A percentile compares a stretch with the other conserved stretches of the same genome.
Evolutionary conservation across 2,797 vertebrate species (phyloP).

Genomic region (Liparis tanakae): DNA sequence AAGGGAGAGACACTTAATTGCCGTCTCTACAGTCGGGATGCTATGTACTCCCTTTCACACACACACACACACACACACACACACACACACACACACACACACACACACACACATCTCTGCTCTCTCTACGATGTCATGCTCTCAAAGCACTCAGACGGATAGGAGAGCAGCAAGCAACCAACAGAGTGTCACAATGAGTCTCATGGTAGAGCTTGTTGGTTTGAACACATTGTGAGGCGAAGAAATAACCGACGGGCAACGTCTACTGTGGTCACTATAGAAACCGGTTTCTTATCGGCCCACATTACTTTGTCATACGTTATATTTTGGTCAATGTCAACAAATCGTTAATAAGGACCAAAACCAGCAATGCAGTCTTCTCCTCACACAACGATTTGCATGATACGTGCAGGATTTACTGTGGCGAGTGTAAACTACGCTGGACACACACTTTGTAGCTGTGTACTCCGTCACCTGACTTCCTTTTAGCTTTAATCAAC

Average conservation of each 20-base stretch:
- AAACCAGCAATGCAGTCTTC: not conserved
- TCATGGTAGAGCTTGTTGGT: conserved; percentile 51
- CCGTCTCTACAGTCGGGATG: conserved; percentile 74
- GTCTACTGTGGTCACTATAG: conserved; percentile 18
- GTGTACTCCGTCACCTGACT: too few relatives aligned
- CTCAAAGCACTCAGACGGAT: conserved; percentile 77
- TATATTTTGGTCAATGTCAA: not conserved
- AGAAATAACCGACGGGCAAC: conserved; percentile 27
- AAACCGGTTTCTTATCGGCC: conserved; percentile 2
- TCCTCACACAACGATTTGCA: not conserved
- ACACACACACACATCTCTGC: conserved; percentile 43
- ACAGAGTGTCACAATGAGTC: conserved; percentile 66
- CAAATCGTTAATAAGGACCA: not conserved
- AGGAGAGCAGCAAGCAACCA: conserved; percentile 67
- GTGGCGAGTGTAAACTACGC: too few relatives aligned
- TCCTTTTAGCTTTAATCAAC: not conserved
- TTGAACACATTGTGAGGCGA: conserved; percentile 10
- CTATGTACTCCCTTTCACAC: conserved; percentile 63
- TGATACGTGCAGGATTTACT: too few relatives aligned
- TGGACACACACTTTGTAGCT: too few relatives aligned
- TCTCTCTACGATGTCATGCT: conserved; percentile 65
- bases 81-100: conserved; percentile 31
- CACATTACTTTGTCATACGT: not conserved
- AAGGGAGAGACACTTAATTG: conserved; percentile 79
- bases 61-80: conserved; percentile 41